Percentiles rank a stretch among this genome's conserved stretches.
phyloP scores from a whole-genome alignment of 2,888 invertebrate genomes.

The Chalcis sispes region DNA sequence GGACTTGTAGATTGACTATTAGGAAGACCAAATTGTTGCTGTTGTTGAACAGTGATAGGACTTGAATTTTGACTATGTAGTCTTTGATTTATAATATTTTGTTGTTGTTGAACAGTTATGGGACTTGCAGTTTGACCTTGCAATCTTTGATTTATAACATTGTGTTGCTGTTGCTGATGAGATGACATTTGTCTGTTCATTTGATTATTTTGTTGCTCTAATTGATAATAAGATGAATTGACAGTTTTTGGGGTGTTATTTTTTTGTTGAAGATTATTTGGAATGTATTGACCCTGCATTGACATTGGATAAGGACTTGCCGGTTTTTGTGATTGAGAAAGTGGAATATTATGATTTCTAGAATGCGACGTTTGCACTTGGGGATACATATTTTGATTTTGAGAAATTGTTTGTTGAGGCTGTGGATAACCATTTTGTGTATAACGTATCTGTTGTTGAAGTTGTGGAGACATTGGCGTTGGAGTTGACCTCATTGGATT shows the following conservation, averaged over 20 bases:
- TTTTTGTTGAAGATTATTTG: conserved; percentile 68
- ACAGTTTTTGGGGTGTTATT: conserved; percentile 65
- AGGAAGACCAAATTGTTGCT: conserved; percentile 59
- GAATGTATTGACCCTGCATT: conserved; percentile 68
- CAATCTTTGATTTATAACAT: conserved; percentile 66
- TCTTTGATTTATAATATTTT: conserved; percentile 67
- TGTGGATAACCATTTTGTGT: conserved; percentile 69
- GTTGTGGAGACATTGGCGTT: conserved; percentile 66
- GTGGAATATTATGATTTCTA: conserved; percentile 68
- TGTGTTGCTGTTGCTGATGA: conserved; percentile 66
- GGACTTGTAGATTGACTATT: conserved; percentile 68
- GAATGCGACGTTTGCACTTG: conserved; percentile 69
- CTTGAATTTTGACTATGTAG: conserved; percentile 69
- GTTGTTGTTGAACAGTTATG: conserved; percentile 70
- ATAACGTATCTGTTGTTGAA: conserved; percentile 70
- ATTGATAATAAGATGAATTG: conserved; percentile 69
- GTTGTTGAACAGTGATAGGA: conserved; percentile 71
- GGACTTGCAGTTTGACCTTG: conserved; percentile 70
- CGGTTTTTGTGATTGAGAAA: conserved; percentile 70
- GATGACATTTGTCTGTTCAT: conserved; percentile 71
- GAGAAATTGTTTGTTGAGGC: conserved; percentile 32
- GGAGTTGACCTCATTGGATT: conserved; percentile 61
- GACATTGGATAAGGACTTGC: conserved; percentile 71
- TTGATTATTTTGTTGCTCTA: conserved; percentile 74
- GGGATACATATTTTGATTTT: conserved; percentile 62